A percentile compares a stretch with the other conserved stretches of the same genome.
phyloP scores from a whole-genome alignment of 2,797 vertebrate species.

The Vespertilio murinus region DNA sequence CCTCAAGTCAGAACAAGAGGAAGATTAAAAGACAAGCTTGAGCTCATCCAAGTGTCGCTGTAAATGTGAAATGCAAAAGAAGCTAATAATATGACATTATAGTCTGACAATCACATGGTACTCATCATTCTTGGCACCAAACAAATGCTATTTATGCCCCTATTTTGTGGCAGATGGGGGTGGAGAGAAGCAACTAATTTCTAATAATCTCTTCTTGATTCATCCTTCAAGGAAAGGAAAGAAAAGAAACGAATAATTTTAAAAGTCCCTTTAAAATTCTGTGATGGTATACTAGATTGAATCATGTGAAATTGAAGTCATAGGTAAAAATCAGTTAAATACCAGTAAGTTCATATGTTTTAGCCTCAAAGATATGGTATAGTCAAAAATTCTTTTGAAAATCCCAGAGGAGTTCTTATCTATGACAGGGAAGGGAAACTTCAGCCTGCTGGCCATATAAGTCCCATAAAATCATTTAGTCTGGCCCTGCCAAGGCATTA shows the following conservation, averaged over 20 bases:
- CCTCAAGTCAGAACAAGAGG: background rate
- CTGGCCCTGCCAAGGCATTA: too few relatives aligned
- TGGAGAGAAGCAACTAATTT: constrained; percentile 2
- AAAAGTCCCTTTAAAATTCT: constrained; percentile 13
- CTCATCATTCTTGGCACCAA: background rate
- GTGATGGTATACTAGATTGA: background rate
- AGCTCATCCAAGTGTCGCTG: background rate
- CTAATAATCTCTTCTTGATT: constrained; percentile 27
- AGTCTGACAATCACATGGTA: background rate
- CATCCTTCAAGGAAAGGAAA: background rate
- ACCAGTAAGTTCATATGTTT: constrained; percentile 20
- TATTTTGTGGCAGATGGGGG: background rate
- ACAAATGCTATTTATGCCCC: background rate
- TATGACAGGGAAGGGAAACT: background rate
- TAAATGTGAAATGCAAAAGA: constrained; percentile 7
- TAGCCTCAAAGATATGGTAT: background rate
- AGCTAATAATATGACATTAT: constrained; percentile 20
- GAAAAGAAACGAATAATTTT: constrained; percentile 13
- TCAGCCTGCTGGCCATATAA: too few relatives aligned
- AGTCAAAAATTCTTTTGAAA: constrained; percentile 12
- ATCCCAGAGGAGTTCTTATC: background rate
- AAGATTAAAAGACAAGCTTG: constrained; percentile 51
- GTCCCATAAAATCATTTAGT: too few relatives aligned
- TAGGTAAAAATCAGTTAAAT: constrained; percentile 13
- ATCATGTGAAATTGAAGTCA: background rate